phyloP scores from a whole-genome alignment of 2,797 vertebrate genomes.

The Etheostoma nigrum region DNA sequence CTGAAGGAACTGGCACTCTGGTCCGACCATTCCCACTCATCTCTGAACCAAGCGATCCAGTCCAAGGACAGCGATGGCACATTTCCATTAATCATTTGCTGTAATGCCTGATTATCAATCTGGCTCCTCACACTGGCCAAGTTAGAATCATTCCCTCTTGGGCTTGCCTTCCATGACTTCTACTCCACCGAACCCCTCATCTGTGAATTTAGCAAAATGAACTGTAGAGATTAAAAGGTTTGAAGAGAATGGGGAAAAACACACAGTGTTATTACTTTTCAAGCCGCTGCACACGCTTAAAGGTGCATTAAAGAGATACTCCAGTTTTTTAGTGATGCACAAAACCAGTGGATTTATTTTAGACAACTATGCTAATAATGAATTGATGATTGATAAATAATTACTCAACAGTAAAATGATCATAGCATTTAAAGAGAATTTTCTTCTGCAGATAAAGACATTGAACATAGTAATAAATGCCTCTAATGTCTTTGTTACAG shows the following conservation, averaged over 20 bases:
- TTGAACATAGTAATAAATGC: no score
- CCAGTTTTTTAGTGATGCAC: not conserved
- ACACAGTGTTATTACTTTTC: not conserved
- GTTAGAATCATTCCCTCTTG: not conserved
- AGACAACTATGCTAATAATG: no score
- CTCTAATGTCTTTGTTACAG: no score
- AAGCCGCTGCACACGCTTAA: not conserved
- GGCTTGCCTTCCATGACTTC: constrained; percentile 19
- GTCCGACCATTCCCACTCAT: constrained; percentile 50
- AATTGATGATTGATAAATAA: no score
- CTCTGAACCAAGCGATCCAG: constrained; percentile 57
- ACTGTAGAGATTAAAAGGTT: not conserved
- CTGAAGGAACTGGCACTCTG: constrained; percentile 42
- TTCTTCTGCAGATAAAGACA: no score
- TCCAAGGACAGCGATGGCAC: fast-evolving
- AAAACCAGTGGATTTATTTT: no score
- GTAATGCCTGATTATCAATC: constrained; percentile 33
- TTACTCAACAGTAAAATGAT: no score
- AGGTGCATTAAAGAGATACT: not conserved
- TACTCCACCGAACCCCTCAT: not conserved
- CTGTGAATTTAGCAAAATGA: constrained; percentile 21
- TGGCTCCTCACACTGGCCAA: constrained; percentile 34
- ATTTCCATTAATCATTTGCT: not conserved
- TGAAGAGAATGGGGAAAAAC: not conserved
- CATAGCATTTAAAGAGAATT: no score